phyloP scores from a whole-genome alignment of 2,888 invertebrate genomes.

The Teleogryllus oceanicus region DNA sequence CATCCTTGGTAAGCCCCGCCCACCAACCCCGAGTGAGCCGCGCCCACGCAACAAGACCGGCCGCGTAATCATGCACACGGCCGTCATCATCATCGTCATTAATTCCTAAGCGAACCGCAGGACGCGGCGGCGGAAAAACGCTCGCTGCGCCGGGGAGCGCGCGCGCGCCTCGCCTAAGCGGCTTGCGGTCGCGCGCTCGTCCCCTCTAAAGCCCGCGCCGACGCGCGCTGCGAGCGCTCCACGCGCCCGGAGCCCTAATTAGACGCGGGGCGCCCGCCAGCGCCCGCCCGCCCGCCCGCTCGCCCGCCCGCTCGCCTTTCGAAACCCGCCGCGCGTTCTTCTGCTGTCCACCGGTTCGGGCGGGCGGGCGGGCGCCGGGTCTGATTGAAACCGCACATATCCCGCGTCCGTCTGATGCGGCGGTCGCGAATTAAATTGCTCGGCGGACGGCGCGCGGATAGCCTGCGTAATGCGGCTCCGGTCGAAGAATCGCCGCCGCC shows the following conservation, averaged over 20 bases:
- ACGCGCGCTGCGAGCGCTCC: background rate
- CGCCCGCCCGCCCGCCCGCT: background rate
- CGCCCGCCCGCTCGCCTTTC: background rate
- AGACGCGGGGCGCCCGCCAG: background rate
- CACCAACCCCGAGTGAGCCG: background rate
- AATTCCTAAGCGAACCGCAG: constrained; percentile 8
- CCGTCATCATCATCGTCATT: constrained; percentile 8
- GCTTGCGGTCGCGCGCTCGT: constrained; percentile 2
- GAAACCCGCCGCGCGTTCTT: background rate
- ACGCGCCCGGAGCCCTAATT: background rate
- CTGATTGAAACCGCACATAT: background rate
- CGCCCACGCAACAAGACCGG: background rate
- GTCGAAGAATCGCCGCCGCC: no score
- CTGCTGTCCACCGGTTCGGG: background rate
- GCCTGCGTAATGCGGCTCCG: no score
- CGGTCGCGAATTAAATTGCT: background rate
- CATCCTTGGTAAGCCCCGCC: background rate
- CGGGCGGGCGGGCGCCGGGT: background rate
- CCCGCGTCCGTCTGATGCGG: constrained; percentile 7
- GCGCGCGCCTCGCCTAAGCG: background rate
- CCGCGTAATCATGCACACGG: background rate
- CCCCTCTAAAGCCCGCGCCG: background rate
- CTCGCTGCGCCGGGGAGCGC: background rate
- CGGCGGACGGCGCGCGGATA: background rate
- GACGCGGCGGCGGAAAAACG: background rate